These are phyloP conservation scores for Sus cebifrons DNA, from an alignment of 2,797 vertebrate genomes.

Conservation along the genomic window DNA sequence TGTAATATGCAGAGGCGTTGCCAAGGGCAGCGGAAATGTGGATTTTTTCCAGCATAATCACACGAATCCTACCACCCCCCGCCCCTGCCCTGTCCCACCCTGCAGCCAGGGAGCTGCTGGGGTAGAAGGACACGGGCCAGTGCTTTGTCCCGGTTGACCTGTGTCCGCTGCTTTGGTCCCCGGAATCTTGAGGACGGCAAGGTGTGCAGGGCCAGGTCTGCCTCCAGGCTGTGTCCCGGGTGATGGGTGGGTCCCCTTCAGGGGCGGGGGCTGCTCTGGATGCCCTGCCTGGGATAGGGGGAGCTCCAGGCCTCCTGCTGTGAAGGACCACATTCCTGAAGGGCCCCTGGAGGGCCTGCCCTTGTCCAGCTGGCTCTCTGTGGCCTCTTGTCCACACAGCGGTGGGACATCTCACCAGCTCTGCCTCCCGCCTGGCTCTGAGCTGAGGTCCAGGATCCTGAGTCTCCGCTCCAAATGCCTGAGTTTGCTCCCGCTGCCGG, in stretches of 20 bases:
- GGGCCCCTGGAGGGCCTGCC: background rate
- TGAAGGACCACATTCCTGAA: background rate
- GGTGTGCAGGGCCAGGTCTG: background rate
- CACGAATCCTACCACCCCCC: background rate
- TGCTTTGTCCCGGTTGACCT: background rate
- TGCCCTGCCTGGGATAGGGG: background rate
- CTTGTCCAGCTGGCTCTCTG: background rate
- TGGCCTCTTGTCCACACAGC: background rate
- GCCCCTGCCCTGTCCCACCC: background rate
- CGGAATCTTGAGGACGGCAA: background rate
- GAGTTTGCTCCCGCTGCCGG: background rate
- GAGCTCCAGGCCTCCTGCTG: background rate
- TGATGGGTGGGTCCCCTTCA: background rate
- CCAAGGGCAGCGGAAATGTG: slow-evolving; percentile 81
- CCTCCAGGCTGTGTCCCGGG: background rate
- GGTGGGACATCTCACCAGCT: background rate
- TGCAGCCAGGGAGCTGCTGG: background rate
- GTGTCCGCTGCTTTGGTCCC: background rate
- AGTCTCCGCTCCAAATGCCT: background rate
- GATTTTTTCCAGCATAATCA: slow-evolving; percentile 69
- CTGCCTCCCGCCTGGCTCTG: background rate
- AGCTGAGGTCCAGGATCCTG: background rate
- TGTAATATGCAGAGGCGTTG: slow-evolving; percentile 77
- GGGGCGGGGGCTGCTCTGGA: background rate
- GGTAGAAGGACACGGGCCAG: background rate